These are phyloP conservation scores for Chrysodeixis includens DNA, from an alignment of 2,888 invertebrate genomes.

Conservation along the genomic window DNA sequence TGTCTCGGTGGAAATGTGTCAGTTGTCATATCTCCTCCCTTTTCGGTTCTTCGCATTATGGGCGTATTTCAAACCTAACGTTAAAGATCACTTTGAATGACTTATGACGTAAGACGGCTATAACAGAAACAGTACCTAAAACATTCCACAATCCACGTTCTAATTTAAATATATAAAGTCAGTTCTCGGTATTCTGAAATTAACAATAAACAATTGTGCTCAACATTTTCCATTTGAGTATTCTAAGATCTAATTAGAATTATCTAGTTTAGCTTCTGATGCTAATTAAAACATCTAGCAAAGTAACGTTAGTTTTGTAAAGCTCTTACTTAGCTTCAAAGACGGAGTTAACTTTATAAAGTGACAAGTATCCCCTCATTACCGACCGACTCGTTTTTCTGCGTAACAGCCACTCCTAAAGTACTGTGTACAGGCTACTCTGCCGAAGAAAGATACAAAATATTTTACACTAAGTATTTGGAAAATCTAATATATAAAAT, in stretches of 20 bases:
- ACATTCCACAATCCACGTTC: too few relatives aligned
- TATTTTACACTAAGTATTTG: too few relatives aligned
- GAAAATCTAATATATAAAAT: too few relatives aligned
- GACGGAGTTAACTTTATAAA: conserved; percentile 4
- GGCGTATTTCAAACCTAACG: not conserved
- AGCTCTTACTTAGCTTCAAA: conserved; percentile 4
- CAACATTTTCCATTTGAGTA: not conserved
- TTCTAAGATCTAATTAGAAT: not conserved
- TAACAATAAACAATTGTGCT: not conserved
- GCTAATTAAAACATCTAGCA: not conserved
- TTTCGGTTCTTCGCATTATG: not conserved
- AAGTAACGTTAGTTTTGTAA: conserved; percentile 4
- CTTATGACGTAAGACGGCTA: too few relatives aligned
- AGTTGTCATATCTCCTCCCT: too few relatives aligned
- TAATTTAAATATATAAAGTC: not conserved
- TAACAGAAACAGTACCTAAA: too few relatives aligned
- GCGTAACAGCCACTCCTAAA: not conserved
- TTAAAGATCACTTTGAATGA: too few relatives aligned
- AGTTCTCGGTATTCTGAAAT: not conserved
- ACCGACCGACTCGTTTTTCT: conserved; percentile 1
- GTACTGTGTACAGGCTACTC: not conserved
- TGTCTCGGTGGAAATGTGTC: too few relatives aligned
- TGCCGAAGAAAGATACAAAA: not conserved
- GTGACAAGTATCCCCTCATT: conserved; percentile 1
- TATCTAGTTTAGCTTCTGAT: not conserved